Conservation (phyloP, 1,140 invertebrate species). For the Trissolcus basalis region DNA sequence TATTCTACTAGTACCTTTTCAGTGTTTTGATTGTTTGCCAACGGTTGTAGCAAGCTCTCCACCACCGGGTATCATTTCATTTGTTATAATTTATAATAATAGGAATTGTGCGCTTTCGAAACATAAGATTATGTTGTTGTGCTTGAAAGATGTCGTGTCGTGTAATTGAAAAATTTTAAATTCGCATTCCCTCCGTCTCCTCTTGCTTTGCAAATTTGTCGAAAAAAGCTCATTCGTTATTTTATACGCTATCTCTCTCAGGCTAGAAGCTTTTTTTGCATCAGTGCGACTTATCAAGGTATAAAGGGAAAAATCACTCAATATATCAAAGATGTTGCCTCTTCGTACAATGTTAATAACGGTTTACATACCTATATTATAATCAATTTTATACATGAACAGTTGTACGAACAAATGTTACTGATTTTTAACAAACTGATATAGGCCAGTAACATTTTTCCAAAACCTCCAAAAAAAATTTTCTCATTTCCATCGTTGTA, state of each 20-base stretch:
- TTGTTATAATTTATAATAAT: conserved; percentile 17
- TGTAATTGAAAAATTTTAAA: conserved; percentile 30
- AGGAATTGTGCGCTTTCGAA: conserved; percentile 56
- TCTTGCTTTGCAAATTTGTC: neutral
- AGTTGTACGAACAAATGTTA: too few relatives aligned
- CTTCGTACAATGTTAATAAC: too few relatives aligned
- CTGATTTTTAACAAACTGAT: too few relatives aligned
- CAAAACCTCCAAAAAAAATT: too few relatives aligned
- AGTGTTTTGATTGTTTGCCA: too few relatives aligned
- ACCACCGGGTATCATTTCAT: conserved; percentile 1
- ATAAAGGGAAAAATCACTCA: conserved; percentile 32
- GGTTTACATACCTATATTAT: too few relatives aligned
- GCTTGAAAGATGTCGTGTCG: conserved; percentile 46
- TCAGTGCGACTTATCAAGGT: conserved; percentile 42
- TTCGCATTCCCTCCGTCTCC: neutral
- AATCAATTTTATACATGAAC: too few relatives aligned
- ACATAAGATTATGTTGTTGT: conserved; percentile 54
- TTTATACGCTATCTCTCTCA: conserved; percentile 3
- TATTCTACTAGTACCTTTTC: too few relatives aligned
- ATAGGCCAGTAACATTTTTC: too few relatives aligned
- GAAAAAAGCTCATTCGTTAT: conserved; percentile 30
- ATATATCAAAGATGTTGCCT: too few relatives aligned
- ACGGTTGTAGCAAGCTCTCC: neutral
- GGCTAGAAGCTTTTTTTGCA: conserved; percentile 34
- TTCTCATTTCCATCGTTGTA: too few relatives aligned